phyloP scores from a whole-genome alignment of 2,888 invertebrate genomes.

The Osedax frankpressi region DNA sequence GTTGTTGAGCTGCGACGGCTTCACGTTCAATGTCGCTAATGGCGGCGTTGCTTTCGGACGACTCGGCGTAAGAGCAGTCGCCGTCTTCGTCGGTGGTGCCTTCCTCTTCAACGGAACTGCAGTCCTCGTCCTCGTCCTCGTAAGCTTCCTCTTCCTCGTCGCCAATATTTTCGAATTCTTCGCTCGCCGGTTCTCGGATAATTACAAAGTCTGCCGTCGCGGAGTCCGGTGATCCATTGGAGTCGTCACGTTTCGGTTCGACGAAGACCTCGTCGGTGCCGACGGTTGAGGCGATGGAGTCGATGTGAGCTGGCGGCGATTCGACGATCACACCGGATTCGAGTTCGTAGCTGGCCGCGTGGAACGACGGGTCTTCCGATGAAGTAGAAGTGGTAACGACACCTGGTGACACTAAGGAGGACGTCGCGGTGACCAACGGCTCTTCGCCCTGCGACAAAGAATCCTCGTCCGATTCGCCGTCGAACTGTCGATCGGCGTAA shows the following conservation, averaged over 20 bases:
- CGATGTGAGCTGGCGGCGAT: constrained; percentile 42
- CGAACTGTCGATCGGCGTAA: not conserved
- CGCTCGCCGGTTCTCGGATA: not conserved
- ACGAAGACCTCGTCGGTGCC: constrained; percentile 46
- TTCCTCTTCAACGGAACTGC: constrained; percentile 16
- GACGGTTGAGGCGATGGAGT: constrained; percentile 36
- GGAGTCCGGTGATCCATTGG: constrained; percentile 21
- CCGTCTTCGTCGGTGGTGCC: constrained; percentile 6
- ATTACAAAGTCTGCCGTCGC: constrained; percentile 9
- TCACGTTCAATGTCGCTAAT: constrained; percentile 10
- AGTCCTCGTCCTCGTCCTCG: constrained; percentile 11
- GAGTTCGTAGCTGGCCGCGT: constrained; percentile 73
- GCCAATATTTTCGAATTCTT: not conserved
- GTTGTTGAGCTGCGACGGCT: not conserved
- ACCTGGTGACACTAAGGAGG: constrained; percentile 27
- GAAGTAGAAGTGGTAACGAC: constrained; percentile 34
- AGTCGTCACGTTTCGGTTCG: constrained; percentile 39
- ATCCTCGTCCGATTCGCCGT: not conserved
- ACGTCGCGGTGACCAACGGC: constrained; percentile 32
- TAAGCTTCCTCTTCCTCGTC: constrained; percentile 18
- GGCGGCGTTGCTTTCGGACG: not conserved
- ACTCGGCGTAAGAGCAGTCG: too few relatives aligned
- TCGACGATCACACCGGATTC: constrained; percentile 48
- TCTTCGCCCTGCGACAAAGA: not conserved
- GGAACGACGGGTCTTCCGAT: constrained; percentile 67